phyloP scores from a whole-genome alignment of 2,113 vertebrate genomes.

The Junco hyemalis region DNA sequence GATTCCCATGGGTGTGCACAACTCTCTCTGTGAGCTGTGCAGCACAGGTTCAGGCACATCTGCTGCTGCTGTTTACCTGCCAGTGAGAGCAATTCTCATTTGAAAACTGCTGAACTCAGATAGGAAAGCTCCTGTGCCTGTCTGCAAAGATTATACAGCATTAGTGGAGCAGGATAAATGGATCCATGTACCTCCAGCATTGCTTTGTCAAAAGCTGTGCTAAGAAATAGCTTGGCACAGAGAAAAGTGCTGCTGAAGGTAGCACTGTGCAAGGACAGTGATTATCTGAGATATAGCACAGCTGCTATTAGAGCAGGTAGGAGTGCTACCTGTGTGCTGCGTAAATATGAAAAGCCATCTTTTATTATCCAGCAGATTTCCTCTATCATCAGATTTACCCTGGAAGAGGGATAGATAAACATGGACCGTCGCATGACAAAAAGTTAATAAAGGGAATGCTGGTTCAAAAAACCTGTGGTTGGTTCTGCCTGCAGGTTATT shows the following conservation, averaged over 20 bases:
- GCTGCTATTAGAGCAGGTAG: not conserved
- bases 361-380: not conserved
- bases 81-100: not conserved
- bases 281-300: not conserved
- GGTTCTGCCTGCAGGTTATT: not conserved
- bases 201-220: not conserved
- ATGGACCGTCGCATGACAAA: not conserved
- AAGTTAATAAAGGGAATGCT: not conserved
- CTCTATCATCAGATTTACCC: not conserved
- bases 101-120: constrained; percentile 8
- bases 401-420: not conserved
- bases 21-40: not conserved
- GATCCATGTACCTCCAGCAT: not conserved
- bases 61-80: not conserved
- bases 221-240: not conserved
- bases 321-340: not conserved
- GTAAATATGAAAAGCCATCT: not conserved
- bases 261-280: not conserved
- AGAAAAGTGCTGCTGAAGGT: not conserved
- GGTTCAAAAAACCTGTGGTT: not conserved
- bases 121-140: not conserved
- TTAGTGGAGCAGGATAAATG: not conserved
- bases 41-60: not conserved
- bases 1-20: not conserved
- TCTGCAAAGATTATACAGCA: not conserved